Percentiles rank a stretch among this genome's conserved stretches.
phyloP scores from a whole-genome alignment of 1,140 invertebrate species.

The Cherax destructor region DNA sequence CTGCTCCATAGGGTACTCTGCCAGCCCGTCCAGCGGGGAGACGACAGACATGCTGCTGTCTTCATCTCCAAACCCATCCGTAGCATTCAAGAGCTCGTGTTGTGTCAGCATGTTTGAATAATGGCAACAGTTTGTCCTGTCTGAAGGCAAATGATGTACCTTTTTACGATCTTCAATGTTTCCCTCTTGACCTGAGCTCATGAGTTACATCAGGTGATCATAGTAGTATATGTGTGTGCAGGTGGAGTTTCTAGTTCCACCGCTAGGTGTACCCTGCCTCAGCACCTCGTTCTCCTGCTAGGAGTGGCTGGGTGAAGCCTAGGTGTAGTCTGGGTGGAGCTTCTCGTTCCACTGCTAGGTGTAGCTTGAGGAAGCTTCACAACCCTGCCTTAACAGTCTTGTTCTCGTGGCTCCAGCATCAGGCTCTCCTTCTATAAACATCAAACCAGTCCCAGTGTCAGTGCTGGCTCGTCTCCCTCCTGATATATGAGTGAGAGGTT shows the following conservation, averaged over 20 bases:
- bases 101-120: conserved; percentile 37
- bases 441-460: not conserved
- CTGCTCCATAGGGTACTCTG: conserved; percentile 43
- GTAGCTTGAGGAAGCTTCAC: not conserved
- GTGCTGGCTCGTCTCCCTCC: not conserved
- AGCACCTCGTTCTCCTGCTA: not conserved
- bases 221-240: not conserved
- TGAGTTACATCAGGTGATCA: not conserved
- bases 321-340: too few species aligned
- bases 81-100: conserved; percentile 32
- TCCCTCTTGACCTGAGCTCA: not conserved
- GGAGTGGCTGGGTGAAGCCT: too few species aligned
- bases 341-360: too few species aligned
- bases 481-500: not conserved
- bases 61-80: conserved; percentile 31
- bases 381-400: not conserved
- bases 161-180: not conserved
- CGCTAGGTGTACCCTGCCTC: not conserved
- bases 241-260: too few species aligned
- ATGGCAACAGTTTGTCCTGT: not conserved
- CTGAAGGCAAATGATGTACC: not conserved
- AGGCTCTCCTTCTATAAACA: not conserved
- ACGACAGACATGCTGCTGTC: conserved; percentile 19
- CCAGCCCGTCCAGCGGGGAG: conserved; percentile 46
- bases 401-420: not conserved